phyloP scores from a whole-genome alignment of 30 jellyfish, hydroid and myxozoan species.

The Chrysaora quinquecirrha region DNA sequence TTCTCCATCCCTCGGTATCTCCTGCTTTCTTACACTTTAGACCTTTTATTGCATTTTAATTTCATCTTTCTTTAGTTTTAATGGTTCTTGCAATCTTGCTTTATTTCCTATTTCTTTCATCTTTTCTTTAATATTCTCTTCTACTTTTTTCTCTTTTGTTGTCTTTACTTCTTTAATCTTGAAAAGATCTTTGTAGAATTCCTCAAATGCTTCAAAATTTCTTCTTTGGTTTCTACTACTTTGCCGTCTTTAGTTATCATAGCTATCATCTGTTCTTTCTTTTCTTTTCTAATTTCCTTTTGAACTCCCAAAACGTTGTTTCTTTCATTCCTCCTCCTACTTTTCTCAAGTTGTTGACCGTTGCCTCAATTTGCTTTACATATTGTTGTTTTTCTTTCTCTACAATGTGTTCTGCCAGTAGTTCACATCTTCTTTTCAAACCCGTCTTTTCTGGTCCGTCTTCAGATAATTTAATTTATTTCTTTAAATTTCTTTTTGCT shows the following conservation, averaged over 20 bases:
- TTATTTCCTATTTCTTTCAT: conserved; percentile 6
- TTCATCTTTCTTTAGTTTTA: conserved; percentile 10
- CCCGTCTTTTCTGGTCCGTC: not conserved
- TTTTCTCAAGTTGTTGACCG: conserved; percentile 20
- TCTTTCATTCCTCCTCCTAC: conserved; percentile 59
- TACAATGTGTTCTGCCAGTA: not conserved
- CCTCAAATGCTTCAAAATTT: not conserved
- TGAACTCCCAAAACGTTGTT: conserved; percentile 42
- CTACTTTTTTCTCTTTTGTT: conserved; percentile 12
- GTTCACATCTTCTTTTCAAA: conserved; percentile 11
- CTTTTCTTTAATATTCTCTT: not conserved
- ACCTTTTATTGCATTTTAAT: conserved; percentile 21
- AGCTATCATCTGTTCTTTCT: conserved; percentile 1
- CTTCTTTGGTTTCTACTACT: not conserved
- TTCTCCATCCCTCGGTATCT: conserved; percentile 46
- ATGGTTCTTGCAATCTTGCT: conserved; percentile 40
- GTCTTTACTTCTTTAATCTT: conserved; percentile 7
- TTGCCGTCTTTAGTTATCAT: conserved; percentile 22
- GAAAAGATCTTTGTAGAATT: conserved; percentile 21
- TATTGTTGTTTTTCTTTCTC: conserved; percentile 8
- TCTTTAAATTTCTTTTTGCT: conserved; percentile 18
- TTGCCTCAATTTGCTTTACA: conserved; percentile 1
- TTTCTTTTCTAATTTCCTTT: conserved; percentile 19
- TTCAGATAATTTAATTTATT: not conserved
- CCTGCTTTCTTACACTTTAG: conserved; percentile 43